Base-by-base conservation (phyloP, 1,140 invertebrate species). In the Aphelinus certus region DNA sequence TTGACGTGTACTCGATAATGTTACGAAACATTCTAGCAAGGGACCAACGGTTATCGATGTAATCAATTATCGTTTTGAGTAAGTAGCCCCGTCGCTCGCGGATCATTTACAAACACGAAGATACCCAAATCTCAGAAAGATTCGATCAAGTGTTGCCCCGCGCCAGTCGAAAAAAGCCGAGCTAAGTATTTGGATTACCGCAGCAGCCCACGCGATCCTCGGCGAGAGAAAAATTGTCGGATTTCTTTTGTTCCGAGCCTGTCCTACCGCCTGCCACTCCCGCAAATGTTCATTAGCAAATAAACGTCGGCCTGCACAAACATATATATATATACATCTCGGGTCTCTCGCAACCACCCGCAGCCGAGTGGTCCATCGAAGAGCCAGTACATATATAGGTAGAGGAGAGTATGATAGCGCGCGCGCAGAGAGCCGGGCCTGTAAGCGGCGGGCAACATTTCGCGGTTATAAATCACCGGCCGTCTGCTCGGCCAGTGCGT, bases 371-470 rank as follows among this genome's bases (percentile, higher is more conserved):
- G 71, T 9, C 47, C 56, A 73, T 73, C 71, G 63, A 73, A 73
- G 63, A 55, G 60, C 9, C 1, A 7, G 47, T 46, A 26, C 4
- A 10, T 60, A n/a, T n/a, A 47, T 9, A 60, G 7, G 0, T 26
- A 26, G 26, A 26, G 26, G 26, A 26, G 26, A 26, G 26, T 26
- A 26, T 26, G 26, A 26, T 26, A 26, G 26, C 26, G 26, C 26
- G 26, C 26, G 26, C 26, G 26, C 26, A 26, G 26, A 26, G 26
- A 26, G 57, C 58, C 47, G 43, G 3, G 9, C 10, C 56, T 68
- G 72, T 62, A 67, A 61, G 48, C 72, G 71, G 49, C 75, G 58
- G 65, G 64, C 49, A 63, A 68, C 75, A 72, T 76, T 76, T 76
- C 70, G 69, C 46, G 46, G 58, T 76, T 51, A 76, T 76, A 76